These are phyloP conservation scores for Panagrolaimus sp. DNA, from an alignment of 1,140 invertebrate genomes.

Conservation along the genomic window DNA sequence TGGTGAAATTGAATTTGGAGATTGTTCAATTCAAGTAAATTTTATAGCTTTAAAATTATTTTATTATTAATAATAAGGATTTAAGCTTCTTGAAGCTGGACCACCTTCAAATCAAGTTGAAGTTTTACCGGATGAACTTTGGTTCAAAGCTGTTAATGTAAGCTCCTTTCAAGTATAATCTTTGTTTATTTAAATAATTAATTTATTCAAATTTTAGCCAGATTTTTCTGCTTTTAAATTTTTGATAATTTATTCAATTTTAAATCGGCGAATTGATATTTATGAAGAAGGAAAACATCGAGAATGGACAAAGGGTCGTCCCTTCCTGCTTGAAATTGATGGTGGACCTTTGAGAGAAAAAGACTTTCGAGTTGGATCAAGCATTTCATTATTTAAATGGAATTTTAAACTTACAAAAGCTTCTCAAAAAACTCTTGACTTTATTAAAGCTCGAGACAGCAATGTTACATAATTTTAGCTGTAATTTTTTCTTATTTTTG, in stretches of 20 bases:
- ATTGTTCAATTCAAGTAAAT: slow-evolving; percentile 26
- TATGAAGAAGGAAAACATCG: slow-evolving; percentile 28
- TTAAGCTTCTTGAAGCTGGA: slow-evolving; percentile 29
- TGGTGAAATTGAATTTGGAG: slow-evolving; percentile 30
- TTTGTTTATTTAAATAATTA: background rate
- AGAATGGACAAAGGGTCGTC: slow-evolving; percentile 33
- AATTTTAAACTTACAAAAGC: slow-evolving; percentile 13
- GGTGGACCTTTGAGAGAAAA: slow-evolving; percentile 12
- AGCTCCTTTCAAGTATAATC: too few relatives aligned
- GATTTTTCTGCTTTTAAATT: slow-evolving; percentile 36
- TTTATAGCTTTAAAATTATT: background rate
- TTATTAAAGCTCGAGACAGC: background rate
- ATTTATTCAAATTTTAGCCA: slow-evolving; percentile 29
- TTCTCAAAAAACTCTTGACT: background rate
- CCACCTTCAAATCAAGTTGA: slow-evolving; percentile 38
- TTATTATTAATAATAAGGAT: too few relatives aligned
- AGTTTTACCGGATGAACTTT: slow-evolving; percentile 27
- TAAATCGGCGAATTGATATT: slow-evolving; percentile 33
- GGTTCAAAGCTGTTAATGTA: slow-evolving; percentile 36
- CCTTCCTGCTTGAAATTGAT: slow-evolving; percentile 37
- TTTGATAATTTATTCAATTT: slow-evolving; percentile 31
- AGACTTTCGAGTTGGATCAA: background rate
- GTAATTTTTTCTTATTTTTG: too few relatives aligned
- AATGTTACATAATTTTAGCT: too few relatives aligned
- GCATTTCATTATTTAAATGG: slow-evolving; percentile 7